These are phyloP conservation scores for Cisticola juncidis DNA, from an alignment of 2,113 vertebrate species.

Conservation along the genomic window DNA sequence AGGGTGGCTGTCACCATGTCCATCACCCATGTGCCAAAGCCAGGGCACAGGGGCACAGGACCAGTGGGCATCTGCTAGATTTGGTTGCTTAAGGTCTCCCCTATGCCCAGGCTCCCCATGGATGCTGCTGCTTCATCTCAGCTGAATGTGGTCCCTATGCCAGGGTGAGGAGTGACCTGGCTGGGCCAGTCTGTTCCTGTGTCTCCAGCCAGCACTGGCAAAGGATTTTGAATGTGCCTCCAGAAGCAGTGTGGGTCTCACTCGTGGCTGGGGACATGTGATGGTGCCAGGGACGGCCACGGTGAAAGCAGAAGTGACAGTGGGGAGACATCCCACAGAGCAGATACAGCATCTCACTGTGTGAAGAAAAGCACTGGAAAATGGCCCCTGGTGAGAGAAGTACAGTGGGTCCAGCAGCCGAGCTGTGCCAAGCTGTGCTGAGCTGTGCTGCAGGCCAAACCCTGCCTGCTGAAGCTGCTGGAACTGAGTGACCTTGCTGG, in stretches of 20 bases:
- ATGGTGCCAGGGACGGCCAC: neutral
- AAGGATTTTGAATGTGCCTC: neutral
- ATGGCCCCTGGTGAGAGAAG: accelerated
- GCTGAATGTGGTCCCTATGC: accelerated
- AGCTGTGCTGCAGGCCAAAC: neutral
- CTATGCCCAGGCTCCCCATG: accelerated
- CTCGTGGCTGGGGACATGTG: accelerated
- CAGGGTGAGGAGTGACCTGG: neutral
- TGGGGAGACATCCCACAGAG: neutral
- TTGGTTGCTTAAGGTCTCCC: neutral
- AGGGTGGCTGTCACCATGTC: neutral
- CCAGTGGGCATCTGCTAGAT: accelerated
- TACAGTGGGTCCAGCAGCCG: accelerated
- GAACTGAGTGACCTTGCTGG: neutral
- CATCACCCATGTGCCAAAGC: neutral
- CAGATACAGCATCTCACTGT: accelerated
- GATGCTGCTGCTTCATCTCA: neutral
- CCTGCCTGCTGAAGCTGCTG: neutral
- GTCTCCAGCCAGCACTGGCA: neutral
- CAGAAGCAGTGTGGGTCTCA: accelerated
- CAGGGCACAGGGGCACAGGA: neutral
- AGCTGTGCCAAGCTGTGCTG: neutral
- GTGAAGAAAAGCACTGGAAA: neutral
- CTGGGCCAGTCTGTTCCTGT: neutral
- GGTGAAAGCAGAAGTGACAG: neutral